Base-by-base conservation (phyloP, 2,113 vertebrate species). In the Aix galericulata region DNA sequence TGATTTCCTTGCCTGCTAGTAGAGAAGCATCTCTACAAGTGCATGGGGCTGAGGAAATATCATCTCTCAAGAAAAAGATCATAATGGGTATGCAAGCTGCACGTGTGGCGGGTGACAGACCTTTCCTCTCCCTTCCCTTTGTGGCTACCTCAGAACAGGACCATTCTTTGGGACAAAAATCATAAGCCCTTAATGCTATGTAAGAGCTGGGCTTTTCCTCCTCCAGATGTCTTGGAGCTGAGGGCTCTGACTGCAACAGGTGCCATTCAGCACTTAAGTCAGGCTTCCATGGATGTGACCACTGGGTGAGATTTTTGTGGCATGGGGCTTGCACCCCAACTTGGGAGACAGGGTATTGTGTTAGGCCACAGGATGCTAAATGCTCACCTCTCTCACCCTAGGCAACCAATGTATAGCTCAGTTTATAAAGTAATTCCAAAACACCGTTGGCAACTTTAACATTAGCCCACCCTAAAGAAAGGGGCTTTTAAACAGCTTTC, bases 41-140 rank as follows among this genome's bases (percentile, higher is more conserved):
- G 14, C 46, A 13, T 14, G 12, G 15, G 21, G 9, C 22, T 36
- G 25, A 77, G 66, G 5, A 60, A 66, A 36, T 42, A 52, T 66
- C 38, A 50, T 15, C 25, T 66, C n/a, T 82, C 23, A 32, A 31
- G 58, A 59, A 36, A 71, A 52, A 11, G 32, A 15, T 46, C 21
- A 12, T 9, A 2, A 2, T 27, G 44, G 7, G 14, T 42, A 46
- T 31, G 15, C 56, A 38, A 32, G 25, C 25, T 80, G 17, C 17
- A 64, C 5, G n/a, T 84, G n/a, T 0, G 3, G 27, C 1, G 4
- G 7, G 17, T 27, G 27, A 9, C 18, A 50, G 63, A 55, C 27
- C 17, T 52, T 79, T 32, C 31, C 9, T 63, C 21, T 11, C 6
- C 32, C 27, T 77, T 68, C 21, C 22, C 17, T 89, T 66, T 34